phyloP scores from a whole-genome alignment of 2,888 invertebrate genomes.

The Chrysomela aeneicollis region DNA sequence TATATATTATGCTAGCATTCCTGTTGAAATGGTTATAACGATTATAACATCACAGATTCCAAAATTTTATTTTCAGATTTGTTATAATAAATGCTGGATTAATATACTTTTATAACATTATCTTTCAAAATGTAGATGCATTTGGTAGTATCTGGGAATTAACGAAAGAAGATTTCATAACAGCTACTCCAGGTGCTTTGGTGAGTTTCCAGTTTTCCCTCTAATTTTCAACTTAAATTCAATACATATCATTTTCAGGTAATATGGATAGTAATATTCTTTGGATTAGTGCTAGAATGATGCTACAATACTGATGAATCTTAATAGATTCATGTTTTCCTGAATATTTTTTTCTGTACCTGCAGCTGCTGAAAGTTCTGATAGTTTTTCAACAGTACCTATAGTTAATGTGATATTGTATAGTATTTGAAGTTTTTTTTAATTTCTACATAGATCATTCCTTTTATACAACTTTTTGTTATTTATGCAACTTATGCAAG shows the following conservation, averaged over 20 bases:
- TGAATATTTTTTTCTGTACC: not conserved
- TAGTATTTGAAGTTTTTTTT: too few species aligned
- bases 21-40: too few species aligned
- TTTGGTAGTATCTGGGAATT: slow-evolving; percentile 95
- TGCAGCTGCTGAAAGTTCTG: not conserved
- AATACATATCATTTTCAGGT: slow-evolving; percentile 67
- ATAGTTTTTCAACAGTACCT: too few species aligned
- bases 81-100: slow-evolving; percentile 86
- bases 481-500: too few species aligned
- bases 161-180: slow-evolving; percentile 98
- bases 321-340: not conserved
- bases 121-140: slow-evolving; percentile 48
- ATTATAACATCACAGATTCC: too few species aligned
- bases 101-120: slow-evolving; percentile 87
- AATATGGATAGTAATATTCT: slow-evolving; percentile 95
- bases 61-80: slow-evolving; percentile 78
- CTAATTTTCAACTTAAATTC: slow-evolving; percentile 1
- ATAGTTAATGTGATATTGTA: too few species aligned
- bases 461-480: too few species aligned
- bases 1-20: too few species aligned
- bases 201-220: slow-evolving; percentile 65
- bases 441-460: too few species aligned
- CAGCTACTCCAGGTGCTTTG: slow-evolving; percentile 98
- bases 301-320: not conserved
- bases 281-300: slow-evolving; percentile 68